Conservation (phyloP, 2,888 invertebrate genomes). For the Coecobrya sp. region DNA sequence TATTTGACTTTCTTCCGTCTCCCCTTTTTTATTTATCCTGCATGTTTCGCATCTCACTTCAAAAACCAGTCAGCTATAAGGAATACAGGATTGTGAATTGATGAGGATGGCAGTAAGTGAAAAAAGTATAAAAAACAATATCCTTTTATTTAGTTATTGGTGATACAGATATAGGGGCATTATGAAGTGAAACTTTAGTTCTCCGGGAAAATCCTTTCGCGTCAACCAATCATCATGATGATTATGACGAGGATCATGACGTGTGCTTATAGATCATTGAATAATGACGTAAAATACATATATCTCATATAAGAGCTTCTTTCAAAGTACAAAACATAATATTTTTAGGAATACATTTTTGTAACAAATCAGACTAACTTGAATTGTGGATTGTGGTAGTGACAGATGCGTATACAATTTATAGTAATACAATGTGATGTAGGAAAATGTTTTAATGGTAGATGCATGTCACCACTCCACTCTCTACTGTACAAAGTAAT, state of each 20-base stretch:
- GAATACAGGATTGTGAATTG: conserved; percentile 64
- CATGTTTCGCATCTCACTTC: conserved; percentile 70
- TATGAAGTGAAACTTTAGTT: conserved; percentile 62
- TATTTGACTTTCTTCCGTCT: conserved; percentile 77
- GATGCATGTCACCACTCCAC: no score
- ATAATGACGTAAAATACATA: no score
- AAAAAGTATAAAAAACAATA: conserved; percentile 34
- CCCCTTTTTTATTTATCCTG: conserved; percentile 55
- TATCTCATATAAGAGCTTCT: no score
- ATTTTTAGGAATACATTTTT: no score
- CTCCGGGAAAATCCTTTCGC: conserved; percentile 53
- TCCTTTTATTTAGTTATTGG: not conserved
- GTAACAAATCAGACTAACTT: no score
- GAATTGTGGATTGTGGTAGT: no score
- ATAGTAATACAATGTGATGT: no score
- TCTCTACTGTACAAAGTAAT: no score
- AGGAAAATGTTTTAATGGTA: no score
- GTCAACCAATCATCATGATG: conserved; percentile 15
- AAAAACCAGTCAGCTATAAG: conserved; percentile 68
- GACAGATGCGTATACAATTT: no score
- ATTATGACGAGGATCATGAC: conserved; percentile 11
- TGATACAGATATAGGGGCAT: not conserved
- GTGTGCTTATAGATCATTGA: conserved; percentile 48
- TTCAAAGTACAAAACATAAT: no score
- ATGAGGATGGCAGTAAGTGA: conserved; percentile 47